phyloP scores from a whole-genome alignment of 2,797 vertebrate genomes.

The Typhlichthys subterraneus region DNA sequence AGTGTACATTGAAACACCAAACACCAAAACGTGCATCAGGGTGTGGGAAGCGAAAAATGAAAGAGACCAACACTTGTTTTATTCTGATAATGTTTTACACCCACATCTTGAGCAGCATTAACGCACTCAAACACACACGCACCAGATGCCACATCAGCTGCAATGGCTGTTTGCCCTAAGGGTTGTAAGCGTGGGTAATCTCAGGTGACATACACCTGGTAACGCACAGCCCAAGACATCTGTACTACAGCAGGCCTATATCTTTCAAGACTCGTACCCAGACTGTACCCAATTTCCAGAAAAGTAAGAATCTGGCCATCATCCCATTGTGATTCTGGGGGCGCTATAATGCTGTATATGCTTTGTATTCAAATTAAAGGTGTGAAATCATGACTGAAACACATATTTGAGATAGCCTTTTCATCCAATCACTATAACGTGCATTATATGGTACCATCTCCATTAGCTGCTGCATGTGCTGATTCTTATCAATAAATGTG shows the following conservation, averaged over 20 bases:
- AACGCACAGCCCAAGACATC: conserved; percentile 86
- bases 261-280: conserved; percentile 35
- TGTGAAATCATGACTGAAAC: no score
- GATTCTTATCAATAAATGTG: no score
- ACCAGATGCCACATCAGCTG: conserved; percentile 90
- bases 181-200: conserved; percentile 87
- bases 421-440: no score
- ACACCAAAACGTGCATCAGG: no score
- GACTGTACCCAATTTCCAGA: conserved; percentile 68
- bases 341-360: neutral
- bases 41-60: neutral
- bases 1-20: no score
- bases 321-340: no score
- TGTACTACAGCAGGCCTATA: conserved; percentile 81
- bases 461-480: no score
- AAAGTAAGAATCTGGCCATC: neutral
- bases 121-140: neutral
- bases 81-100: neutral
- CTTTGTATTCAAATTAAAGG: no score
- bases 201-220: conserved; percentile 95
- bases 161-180: conserved; percentile 78
- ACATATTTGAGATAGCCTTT: no score
- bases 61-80: neutral
- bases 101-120: neutral
- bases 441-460: no score